Evolutionary conservation across 2,797 vertebrate genomes (phyloP), one percentile per base, ranked within the genome.

Genomic region (Crypturellus tataupa): DNA sequence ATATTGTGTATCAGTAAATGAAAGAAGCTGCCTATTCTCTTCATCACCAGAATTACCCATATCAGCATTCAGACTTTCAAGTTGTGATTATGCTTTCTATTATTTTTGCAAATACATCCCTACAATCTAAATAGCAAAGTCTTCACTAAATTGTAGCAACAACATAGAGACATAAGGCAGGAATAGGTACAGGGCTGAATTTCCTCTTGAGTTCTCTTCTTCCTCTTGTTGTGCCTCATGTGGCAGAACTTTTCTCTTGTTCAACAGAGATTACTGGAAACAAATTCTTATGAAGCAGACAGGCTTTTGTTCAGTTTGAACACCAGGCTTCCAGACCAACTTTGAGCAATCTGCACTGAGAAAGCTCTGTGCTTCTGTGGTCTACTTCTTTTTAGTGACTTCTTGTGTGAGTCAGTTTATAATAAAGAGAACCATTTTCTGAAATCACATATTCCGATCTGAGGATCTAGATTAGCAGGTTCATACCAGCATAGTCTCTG

Each of bases 231-330:
- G 58, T 78, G 72, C 31, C 53, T 68, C 53, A 53, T 70, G 62
- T 85, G 85, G 65, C 55, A 89, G 23, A 80, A 60, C 18, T 59
- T 71, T 83, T n/a, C 42, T 16, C 39, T 5, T 77, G 44, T 59
- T 29, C 53, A 71, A 71, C 53, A 85, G 33, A 89, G 29, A 46
- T 35, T 62, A 67, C 20, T 93, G 58, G 71, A 89, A 91, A 72
- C 16, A 46, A 89, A 87, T 76, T 78, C 16, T 81, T 46, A 42
- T 62, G 46, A 65, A 63, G 77, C 17, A 85, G 51, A 40, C 55
- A 62, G 16, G n/a, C 25, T 80, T 91, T 92, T 87, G 11, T 55
- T 94, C 42, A 42, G 59, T 75, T 92, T 80, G 59, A 55, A 69
- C 51, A 76, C 13, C 44, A 94, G 73, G 55, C 49, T 85, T 51